A percentile compares a stretch with the other conserved stretches of the same genome.
These are phyloP conservation scores for Calyptomena viridis DNA, from an alignment of 2,113 vertebrate genomes.

Conservation along the genomic window DNA sequence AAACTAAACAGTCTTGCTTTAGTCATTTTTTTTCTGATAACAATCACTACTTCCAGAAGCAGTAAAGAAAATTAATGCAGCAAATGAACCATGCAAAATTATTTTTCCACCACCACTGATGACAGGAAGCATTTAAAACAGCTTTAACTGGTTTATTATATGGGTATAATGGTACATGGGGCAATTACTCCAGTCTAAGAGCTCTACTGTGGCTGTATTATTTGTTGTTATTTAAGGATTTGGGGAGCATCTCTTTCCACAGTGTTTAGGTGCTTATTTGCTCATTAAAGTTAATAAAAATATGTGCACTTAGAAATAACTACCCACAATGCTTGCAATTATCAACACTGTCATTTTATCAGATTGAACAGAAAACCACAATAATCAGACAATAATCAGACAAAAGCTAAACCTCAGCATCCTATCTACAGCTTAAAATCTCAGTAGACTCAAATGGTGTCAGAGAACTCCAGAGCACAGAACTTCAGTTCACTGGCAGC, in stretches of 20 bases:
- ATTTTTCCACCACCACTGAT: neutral
- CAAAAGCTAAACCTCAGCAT: neutral
- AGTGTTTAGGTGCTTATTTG: constrained; percentile 16
- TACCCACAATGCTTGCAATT: neutral
- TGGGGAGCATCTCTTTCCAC: neutral
- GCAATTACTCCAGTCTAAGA: neutral
- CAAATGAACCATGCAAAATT: constrained; percentile 49
- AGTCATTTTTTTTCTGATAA: neutral
- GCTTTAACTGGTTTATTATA: constrained; percentile 1
- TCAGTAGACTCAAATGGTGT: neutral
- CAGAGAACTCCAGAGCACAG: neutral
- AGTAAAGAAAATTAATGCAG: constrained; percentile 17
- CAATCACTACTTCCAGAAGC: neutral
- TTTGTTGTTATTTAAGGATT: constrained; percentile 26
- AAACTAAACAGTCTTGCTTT: neutral
- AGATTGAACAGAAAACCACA: neutral
- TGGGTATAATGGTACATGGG: neutral
- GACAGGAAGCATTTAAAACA: neutral
- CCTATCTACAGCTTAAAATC: neutral
- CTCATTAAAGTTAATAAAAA: constrained; percentile 21
- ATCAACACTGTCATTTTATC: neutral
- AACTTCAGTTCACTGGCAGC: neutral
- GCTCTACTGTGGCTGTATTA: neutral
- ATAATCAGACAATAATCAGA: neutral
- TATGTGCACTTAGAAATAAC: neutral